Percentiles rank a stretch among this genome's conserved stretches.
These are phyloP conservation scores for Calidris pygmaea DNA, from an alignment of 2,113 vertebrate genomes.

Conservation along the genomic window DNA sequence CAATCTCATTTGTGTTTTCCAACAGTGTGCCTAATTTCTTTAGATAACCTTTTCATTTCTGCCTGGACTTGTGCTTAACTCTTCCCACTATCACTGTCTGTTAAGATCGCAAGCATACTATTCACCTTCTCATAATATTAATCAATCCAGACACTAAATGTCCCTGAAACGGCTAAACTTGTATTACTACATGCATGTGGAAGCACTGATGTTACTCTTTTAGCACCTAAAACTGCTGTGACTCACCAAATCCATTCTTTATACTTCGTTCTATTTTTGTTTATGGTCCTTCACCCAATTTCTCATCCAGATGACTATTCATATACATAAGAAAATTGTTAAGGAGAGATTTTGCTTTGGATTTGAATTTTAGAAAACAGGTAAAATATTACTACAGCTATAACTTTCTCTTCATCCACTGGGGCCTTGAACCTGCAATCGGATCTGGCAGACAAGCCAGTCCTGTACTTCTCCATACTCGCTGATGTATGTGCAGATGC, in stretches of 20 bases:
- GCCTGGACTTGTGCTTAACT: neutral
- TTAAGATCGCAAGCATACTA: neutral
- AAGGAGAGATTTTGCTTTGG: neutral
- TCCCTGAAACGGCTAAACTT: neutral
- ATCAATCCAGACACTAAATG: neutral
- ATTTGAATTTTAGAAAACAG: neutral
- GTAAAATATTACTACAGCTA: neutral
- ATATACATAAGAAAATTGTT: neutral
- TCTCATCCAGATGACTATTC: neutral
- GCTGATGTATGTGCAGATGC: constrained; percentile 18
- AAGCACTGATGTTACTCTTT: constrained; percentile 3
- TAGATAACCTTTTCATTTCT: neutral
- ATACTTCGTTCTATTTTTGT: neutral
- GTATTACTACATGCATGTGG: neutral
- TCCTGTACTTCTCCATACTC: constrained; percentile 1
- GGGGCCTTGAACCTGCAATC: constrained; percentile 12
- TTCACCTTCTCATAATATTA: neutral
- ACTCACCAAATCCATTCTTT: constrained; percentile 4
- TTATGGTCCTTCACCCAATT: neutral
- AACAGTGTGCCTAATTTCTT: constrained; percentile 10
- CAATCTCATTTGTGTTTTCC: neutral
- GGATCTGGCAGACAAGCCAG: constrained; percentile 1
- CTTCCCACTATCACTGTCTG: neutral
- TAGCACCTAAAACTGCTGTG: constrained; percentile 29
- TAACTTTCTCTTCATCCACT: neutral